Conservation (phyloP, 2,797 vertebrate genomes). For the Melanotaenia pygmaea region DNA sequence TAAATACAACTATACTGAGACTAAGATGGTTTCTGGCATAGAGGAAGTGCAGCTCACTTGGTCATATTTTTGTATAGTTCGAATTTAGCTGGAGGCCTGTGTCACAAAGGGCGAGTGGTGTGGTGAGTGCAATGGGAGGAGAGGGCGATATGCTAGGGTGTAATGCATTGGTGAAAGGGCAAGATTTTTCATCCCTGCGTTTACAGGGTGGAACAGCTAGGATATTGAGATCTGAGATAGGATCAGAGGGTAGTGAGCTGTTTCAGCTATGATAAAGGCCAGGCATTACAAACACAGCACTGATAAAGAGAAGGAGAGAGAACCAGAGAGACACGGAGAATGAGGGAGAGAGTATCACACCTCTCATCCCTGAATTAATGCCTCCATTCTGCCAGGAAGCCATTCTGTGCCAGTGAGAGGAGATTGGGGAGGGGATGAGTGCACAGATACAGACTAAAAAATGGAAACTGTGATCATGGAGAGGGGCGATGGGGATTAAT, state of each 20-base stretch:
- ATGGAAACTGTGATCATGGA: constrained; percentile 74
- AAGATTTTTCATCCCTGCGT: constrained; percentile 83
- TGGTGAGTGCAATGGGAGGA: constrained; percentile 67
- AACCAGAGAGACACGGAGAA: constrained; percentile 42
- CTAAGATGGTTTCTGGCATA: constrained; percentile 70
- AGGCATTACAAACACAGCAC: constrained; percentile 78
- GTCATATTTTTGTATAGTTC: constrained; percentile 71
- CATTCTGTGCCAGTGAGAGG: constrained; percentile 80
- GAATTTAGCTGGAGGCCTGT: constrained; percentile 77
- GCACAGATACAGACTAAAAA: constrained; percentile 81
- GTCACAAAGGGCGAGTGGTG: constrained; percentile 79
- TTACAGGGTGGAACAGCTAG: constrained; percentile 83
- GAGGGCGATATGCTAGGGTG: constrained; percentile 75
- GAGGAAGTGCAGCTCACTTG: constrained; percentile 75
- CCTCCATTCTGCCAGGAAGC: constrained; percentile 80
- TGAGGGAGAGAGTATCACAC: constrained; percentile 71
- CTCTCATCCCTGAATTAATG: constrained; percentile 85
- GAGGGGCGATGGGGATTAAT: constrained; percentile 79
- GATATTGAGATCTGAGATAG: constrained; percentile 85
- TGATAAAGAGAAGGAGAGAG: constrained; percentile 56
- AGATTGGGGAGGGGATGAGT: constrained; percentile 81
- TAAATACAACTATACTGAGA: constrained; percentile 81
- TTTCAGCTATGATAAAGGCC: constrained; percentile 82
- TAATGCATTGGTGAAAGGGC: constrained; percentile 81
- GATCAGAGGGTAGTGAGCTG: constrained; percentile 84